A percentile compares a stretch with the other conserved stretches of the same genome.
phyloP scores from a whole-genome alignment of 2,888 invertebrate genomes.

The Pachliopta kotzebuea region DNA sequence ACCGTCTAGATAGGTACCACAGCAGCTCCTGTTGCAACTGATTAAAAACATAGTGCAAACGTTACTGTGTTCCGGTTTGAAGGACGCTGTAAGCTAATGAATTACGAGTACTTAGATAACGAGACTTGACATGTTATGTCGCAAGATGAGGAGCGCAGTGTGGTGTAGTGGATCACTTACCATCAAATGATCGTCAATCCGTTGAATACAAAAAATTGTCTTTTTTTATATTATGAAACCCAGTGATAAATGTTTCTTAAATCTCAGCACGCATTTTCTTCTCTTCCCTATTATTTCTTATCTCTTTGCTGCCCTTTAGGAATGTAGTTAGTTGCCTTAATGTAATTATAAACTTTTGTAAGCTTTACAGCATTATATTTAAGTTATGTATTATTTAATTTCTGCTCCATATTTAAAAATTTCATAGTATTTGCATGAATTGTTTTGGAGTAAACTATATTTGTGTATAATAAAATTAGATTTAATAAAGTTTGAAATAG shows the following conservation, averaged over 20 bases:
- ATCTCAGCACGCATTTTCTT: constrained; percentile 16
- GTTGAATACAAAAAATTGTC: no score
- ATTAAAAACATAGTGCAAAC: no score
- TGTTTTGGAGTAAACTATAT: constrained; percentile 1
- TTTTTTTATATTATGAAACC: constrained; percentile 14
- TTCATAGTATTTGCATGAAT: constrained; percentile 18
- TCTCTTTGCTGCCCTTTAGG: constrained; percentile 5
- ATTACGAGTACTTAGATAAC: no score
- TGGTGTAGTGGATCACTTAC: no score
- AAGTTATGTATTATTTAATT: constrained; percentile 1
- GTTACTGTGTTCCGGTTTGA: no score
- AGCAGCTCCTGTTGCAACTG: no score
- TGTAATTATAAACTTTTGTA: constrained; percentile 9
- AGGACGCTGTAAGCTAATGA: no score
- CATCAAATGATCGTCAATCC: no score
- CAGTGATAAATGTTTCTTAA: constrained; percentile 3
- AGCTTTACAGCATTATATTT: constrained; percentile 12
- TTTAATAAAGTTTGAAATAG: constrained; percentile 6
- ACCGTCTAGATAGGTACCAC: no score
- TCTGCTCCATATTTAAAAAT: not conserved
- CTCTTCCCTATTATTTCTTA: constrained; percentile 9
- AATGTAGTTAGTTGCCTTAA: constrained; percentile 13
- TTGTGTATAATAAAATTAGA: constrained; percentile 5
- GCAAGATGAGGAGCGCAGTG: no score
- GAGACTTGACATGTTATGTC: no score